Percentiles rank a stretch among this genome's conserved stretches.
phyloP scores from a whole-genome alignment of 2,797 vertebrate species.

The Myiothlypis coronata region DNA sequence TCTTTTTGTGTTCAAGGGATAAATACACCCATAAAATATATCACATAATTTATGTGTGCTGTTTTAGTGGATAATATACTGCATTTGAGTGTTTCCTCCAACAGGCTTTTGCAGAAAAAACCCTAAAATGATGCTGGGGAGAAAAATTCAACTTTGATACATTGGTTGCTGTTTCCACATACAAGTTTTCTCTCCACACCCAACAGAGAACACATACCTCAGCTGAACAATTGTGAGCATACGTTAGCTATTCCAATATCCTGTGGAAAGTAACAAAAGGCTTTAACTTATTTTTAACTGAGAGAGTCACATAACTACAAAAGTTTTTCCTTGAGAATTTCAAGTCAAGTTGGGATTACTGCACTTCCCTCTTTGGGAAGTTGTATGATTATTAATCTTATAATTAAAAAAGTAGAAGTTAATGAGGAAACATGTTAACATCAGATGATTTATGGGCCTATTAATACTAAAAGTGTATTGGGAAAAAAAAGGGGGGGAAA shows the following conservation, averaged over 20 bases:
- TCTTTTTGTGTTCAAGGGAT: not conserved
- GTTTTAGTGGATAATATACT: not conserved
- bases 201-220: constrained; percentile 26
- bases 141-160: not conserved
- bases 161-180: not conserved
- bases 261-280: constrained; percentile 48
- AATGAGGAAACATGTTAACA: constrained; percentile 39
- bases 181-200: constrained; percentile 40
- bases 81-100: not conserved
- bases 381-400: constrained; percentile 30
- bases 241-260: constrained; percentile 39
- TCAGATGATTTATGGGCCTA: not conserved
- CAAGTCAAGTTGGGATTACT: constrained; percentile 40
- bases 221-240: constrained; percentile 38
- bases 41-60: not conserved
- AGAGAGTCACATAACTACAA: not conserved
- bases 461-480: constrained; percentile 41
- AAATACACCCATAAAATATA: not conserved
- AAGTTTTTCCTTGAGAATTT: constrained; percentile 31
- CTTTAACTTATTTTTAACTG: constrained; percentile 48
- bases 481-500: not conserved
- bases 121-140: not conserved
- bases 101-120: not conserved
- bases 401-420: constrained; percentile 58
- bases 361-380: constrained; percentile 36